Evolutionary conservation across 2,888 invertebrate species (phyloP), one percentile per base, ranked within the genome.

Genomic region (Rosalia funebris): DNA sequence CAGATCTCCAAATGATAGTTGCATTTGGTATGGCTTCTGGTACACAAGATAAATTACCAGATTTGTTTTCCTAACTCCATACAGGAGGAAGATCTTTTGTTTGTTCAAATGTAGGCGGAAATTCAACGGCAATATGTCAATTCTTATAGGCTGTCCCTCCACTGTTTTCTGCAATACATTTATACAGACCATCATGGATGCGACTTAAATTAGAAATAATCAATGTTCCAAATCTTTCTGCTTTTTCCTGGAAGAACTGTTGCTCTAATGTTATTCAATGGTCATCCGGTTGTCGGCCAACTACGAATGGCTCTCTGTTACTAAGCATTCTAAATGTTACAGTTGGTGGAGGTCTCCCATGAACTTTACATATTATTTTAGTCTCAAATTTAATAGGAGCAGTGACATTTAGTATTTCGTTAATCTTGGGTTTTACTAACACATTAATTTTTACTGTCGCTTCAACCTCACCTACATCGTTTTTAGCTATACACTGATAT

Each of bases 21-120:
- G 96, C 96, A 78, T 96, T 96, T 1, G 96, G 96, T 73, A 96
- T 88, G 16, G 86, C 83, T 70, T 93, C 92, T n/a, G 95, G 94
- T 42, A 92, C 84, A 77, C 96, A 96, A 60, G 91, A 92, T 3
- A 96, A 84, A 79, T 96, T 96, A 1, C 91, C 92, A 0, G 90
- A 89, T 71, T 87, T 87, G 36, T 88, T 85, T 46, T 91, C 89
- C 95, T 95, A 96, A 25, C 91, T 91, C 88, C 91, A 95, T 0
- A 89, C 87, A 0, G 92, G 91, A 1, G 90, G 88, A 34, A 87
- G 84, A 31, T 89, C 86, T 81, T 85, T 85, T 77, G 87, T 87
- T 36, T 87, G 86, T 39, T 88, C 89, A 76, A 95, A 95, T 1
- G 91, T 88, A 0, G 95, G 95, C 2, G 87, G 87, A 75, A 92